Evolutionary conservation across 2,113 vertebrate species (phyloP), one percentile per base, ranked within the genome.

Genomic region (Anthoscopus minutus): DNA sequence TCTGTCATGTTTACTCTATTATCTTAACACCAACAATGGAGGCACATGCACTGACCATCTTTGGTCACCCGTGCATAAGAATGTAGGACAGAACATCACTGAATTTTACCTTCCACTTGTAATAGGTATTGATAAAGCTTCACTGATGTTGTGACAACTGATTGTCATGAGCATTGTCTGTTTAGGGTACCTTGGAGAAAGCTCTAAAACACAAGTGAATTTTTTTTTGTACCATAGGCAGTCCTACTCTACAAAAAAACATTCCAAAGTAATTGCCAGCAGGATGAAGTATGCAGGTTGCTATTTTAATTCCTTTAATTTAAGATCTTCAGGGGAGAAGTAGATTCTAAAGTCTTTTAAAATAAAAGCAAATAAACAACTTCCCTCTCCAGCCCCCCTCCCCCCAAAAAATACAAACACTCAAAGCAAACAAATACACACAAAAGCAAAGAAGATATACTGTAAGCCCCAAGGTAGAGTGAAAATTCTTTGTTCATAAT

Each of bases 401-500:
- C 16, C 4, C 28, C n/a, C n/a, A n/a, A n/a, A n/a, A n/a, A n/a
- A n/a, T n/a, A n/a, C n/a, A n/a, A 42, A 42, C 15, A 66, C 48
- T 27, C 22, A 23, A 45, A 19, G n/a, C 7, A 16, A 28, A 57
- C 22, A 21, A n/a, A 42, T 7, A 14, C 58, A 50, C n/a, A n/a
- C 11, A n/a, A 51, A 24, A 1, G 15, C 11, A 21, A 44, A 53
- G 6, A 40, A 48, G 4, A 2, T 3, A 61, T 13, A 23, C 14
- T 40, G 25, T 17, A 57, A 23, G 11, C 0, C 2, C 7, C 8
- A 31, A 64, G 4, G 22, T 35, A 33, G 11, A 56, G 19, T 0
- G 7, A 57, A 84, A 60, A 13, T 5, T 58, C 70, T 15, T 12
- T 37, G 25, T 42, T 40, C 57, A 86, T 76, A 62, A 3, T 47